phyloP scores from a whole-genome alignment of 2,113 vertebrate species.

The Colaptes auratus region DNA sequence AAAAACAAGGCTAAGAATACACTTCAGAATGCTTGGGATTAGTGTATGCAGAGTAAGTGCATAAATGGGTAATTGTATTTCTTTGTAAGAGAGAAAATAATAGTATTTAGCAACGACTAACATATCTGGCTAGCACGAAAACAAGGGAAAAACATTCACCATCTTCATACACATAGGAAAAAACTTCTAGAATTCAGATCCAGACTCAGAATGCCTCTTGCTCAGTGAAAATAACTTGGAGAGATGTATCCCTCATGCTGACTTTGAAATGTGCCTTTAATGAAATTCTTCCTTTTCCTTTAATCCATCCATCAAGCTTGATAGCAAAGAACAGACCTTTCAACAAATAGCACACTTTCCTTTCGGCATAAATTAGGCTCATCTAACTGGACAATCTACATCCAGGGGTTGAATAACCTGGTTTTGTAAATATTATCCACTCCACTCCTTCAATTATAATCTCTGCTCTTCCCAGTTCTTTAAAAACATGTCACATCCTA shows the following conservation, averaged over 20 bases:
- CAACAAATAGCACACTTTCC: slow-evolving; percentile 27
- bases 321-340: slow-evolving; percentile 22
- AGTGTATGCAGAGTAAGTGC: background rate
- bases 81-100: background rate
- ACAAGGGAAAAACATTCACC: background rate
- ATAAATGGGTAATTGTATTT: background rate
- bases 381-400: background rate
- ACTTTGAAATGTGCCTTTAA: slow-evolving; percentile 2
- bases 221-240: background rate
- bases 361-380: background rate
- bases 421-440: slow-evolving; percentile 21
- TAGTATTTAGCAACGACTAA: background rate
- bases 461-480: background rate
- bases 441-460: background rate
- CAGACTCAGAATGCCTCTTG: background rate
- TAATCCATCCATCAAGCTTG: background rate
- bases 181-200: background rate
- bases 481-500: slow-evolving; percentile 21
- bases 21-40: background rate
- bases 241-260: background rate
- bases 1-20: background rate
- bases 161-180: background rate
- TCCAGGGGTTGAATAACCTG: background rate
- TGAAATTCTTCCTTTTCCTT: background rate
- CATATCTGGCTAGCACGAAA: background rate